Evolutionary conservation across 2,113 vertebrate genomes (phyloP).

Genomic region (Lophotis ruficrista): DNA sequence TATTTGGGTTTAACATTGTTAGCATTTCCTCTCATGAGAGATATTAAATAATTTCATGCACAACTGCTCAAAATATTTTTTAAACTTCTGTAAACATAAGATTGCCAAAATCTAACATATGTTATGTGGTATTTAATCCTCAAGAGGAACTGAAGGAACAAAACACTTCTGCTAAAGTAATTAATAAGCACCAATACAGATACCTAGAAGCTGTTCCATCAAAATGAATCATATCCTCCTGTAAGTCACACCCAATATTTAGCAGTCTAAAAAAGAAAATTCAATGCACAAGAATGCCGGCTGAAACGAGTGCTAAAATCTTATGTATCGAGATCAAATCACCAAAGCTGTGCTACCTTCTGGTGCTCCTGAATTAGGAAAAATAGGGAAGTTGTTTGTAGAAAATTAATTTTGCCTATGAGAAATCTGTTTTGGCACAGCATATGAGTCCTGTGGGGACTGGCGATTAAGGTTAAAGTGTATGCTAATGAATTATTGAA

Average conservation of each 20-base stretch:
- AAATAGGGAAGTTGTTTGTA: constrained; percentile 27
- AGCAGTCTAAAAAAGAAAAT: constrained; percentile 58
- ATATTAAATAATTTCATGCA: constrained; percentile 81
- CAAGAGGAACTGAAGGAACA: constrained; percentile 72
- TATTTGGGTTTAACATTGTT: constrained; percentile 73
- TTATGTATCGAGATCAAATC: constrained; percentile 26
- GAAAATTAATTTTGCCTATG: constrained; percentile 57
- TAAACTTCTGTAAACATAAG: constrained; percentile 77
- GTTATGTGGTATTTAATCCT: constrained; percentile 71
- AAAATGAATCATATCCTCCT: constrained; percentile 71
- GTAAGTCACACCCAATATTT: constrained; percentile 58
- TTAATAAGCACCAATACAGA: constrained; percentile 75
- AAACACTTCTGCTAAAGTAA: constrained; percentile 76
- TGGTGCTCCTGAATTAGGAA: constrained; percentile 38
- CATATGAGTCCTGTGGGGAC: neutral
- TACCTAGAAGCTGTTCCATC: constrained; percentile 69
- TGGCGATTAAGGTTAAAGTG: constrained; percentile 37
- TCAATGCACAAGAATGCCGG: neutral
- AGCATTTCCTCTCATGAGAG: constrained; percentile 80
- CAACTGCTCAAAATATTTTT: constrained; percentile 79
- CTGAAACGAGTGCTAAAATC: constrained; percentile 34
- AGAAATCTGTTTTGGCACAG: constrained; percentile 36
- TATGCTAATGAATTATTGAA: constrained; percentile 46
- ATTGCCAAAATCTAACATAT: constrained; percentile 77
- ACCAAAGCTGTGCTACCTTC: constrained; percentile 51